Evolutionary conservation across 1,140 invertebrate genomes (phyloP).

Genomic region (Carposina sasakii): DNA sequence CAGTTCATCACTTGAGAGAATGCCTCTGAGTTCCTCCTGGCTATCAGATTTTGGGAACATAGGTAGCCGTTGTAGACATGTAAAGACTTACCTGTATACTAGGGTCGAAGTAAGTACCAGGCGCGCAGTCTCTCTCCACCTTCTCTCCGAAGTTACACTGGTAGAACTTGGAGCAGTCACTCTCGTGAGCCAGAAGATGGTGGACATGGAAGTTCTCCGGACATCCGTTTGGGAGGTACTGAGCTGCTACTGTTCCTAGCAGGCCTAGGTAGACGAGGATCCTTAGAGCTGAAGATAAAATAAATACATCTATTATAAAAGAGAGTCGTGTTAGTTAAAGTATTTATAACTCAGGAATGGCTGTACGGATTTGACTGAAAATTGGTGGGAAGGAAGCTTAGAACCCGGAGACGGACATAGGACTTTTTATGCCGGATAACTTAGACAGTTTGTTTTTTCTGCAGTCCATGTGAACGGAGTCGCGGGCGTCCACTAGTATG

Average conservation of each 20-base stretch:
- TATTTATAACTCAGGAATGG: not conserved
- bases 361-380: not conserved
- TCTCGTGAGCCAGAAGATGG: constrained; percentile 57
- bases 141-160: constrained; percentile 30
- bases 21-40: not conserved
- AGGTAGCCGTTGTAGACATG: constrained; percentile 22
- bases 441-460: not conserved
- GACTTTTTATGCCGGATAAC: not conserved
- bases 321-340: not conserved
- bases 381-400: not conserved
- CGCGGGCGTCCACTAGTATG: no score
- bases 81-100: constrained; percentile 25
- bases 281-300: not conserved
- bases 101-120: constrained; percentile 27
- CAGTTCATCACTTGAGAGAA: constrained; percentile 6
- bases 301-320: not conserved
- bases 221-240: constrained; percentile 44
- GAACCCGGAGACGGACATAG: not conserved
- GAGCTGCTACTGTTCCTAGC: not conserved
- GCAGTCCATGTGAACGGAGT: no score
- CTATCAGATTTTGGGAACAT: not conserved
- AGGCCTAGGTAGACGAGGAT: not conserved
- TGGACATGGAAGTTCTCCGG: constrained; percentile 29
- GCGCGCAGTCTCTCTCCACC: constrained; percentile 22
- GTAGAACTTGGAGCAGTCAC: constrained; percentile 64